Evolutionary conservation across 2,113 vertebrate species (phyloP).

Genomic region (Hepsetus odoe): DNA sequence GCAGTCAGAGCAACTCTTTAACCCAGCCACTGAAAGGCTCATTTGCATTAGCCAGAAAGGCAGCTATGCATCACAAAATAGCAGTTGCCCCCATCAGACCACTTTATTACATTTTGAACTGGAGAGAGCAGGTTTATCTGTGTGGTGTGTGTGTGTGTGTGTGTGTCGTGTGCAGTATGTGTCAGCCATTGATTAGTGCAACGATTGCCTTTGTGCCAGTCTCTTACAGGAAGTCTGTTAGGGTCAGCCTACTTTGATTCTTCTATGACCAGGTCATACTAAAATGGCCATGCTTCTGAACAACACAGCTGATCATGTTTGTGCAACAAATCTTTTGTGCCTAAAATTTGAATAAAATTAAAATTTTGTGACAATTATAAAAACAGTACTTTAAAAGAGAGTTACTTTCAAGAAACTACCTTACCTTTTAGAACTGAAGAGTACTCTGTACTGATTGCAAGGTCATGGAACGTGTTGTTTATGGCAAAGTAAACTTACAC

Average conservation of each 20-base stretch:
- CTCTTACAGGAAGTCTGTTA: not conserved
- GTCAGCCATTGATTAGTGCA: conserved; percentile 22
- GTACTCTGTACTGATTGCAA: not conserved
- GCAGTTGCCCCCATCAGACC: conserved; percentile 6
- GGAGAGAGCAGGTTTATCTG: conserved; percentile 4
- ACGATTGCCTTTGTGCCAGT: not conserved
- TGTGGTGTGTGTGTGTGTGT: not conserved
- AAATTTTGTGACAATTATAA: no score
- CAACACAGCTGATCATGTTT: not conserved
- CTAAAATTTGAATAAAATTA: no score
- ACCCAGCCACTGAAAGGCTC: conserved; percentile 24
- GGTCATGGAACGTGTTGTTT: not conserved
- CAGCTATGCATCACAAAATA: conserved; percentile 44
- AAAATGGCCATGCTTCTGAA: not conserved
- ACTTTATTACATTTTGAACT: conserved; percentile 30
- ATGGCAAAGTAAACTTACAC: not conserved
- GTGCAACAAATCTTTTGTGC: not conserved
- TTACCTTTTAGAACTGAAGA: not conserved
- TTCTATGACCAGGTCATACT: not conserved
- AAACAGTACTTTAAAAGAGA: no score
- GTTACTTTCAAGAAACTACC: no score
- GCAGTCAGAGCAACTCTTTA: conserved; percentile 8
- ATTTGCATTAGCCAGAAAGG: conserved; percentile 50
- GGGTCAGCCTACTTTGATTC: not conserved
- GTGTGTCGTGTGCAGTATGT: no score